A percentile compares a stretch with the other conserved stretches of the same genome.
Conservation (phyloP, 2,797 vertebrate genomes). For the Heliangelus exortis region DNA sequence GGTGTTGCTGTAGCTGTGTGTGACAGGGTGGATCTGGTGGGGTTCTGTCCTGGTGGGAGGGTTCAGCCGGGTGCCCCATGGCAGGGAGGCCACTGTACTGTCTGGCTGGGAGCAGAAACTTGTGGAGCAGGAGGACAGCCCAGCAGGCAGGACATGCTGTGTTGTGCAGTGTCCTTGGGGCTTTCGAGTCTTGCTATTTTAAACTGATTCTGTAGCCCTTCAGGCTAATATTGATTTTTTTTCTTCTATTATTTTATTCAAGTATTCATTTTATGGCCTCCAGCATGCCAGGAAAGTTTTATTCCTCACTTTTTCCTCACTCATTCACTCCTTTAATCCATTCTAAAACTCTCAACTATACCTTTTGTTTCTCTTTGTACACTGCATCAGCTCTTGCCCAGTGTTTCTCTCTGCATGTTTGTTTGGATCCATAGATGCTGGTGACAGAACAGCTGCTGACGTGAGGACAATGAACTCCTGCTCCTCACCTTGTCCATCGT, state of each 20-base stretch:
- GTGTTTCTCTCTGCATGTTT: neutral
- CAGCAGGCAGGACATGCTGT: neutral
- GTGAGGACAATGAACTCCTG: neutral
- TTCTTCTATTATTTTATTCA: neutral
- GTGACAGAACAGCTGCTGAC: no score
- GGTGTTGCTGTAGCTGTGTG: fast-evolving
- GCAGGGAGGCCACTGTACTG: no score
- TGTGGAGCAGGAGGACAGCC: neutral
- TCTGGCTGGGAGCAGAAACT: neutral
- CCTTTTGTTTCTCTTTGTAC: neutral
- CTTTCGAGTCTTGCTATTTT: neutral
- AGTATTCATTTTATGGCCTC: neutral
- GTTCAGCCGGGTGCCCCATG: fast-evolving
- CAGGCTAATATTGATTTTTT: neutral
- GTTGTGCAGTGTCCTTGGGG: neutral
- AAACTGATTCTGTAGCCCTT: neutral
- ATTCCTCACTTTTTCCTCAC: neutral
- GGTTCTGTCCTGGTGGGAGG: neutral
- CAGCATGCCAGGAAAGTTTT: neutral
- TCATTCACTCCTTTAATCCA: neutral
- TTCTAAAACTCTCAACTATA: neutral
- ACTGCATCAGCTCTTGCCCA: neutral
- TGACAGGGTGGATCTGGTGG: neutral
- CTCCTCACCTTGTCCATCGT: neutral
- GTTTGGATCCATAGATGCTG: neutral